phyloP scores from a whole-genome alignment of 2,888 invertebrate genomes.

The Agapostemon virescens region DNA sequence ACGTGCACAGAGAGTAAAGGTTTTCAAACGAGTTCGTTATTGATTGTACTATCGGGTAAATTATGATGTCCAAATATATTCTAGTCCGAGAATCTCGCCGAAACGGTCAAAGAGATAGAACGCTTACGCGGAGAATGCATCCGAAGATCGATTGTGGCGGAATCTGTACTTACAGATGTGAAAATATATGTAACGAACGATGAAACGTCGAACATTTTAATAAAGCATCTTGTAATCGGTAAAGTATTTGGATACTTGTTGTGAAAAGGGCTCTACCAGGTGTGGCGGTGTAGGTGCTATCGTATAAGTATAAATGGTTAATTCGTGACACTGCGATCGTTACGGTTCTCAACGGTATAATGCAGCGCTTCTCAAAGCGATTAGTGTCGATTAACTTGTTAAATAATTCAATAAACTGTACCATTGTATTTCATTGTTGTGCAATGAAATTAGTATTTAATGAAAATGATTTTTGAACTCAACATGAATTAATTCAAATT shows the following conservation, averaged over 20 bases:
- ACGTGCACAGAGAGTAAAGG: constrained; percentile 49
- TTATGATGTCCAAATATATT: neutral
- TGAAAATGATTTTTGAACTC: neutral
- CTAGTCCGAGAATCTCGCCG: neutral
- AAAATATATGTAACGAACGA: neutral
- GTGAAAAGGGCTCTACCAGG: neutral
- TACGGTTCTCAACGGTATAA: constrained; percentile 14
- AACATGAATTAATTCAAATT: neutral
- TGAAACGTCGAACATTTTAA: neutral
- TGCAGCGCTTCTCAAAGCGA: constrained; percentile 18
- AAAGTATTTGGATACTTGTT: neutral
- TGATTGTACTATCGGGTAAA: neutral
- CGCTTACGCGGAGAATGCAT: neutral
- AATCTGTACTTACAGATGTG: neutral
- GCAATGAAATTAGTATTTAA: neutral
- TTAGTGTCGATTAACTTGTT: neutral
- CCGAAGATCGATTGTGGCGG: too few relatives aligned
- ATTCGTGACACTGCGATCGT: constrained; percentile 20
- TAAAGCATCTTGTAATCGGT: neutral
- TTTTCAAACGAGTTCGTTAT: constrained; percentile 41
- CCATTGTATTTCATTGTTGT: neutral
- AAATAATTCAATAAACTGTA: constrained; percentile 21
- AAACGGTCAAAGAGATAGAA: neutral
- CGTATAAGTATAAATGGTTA: constrained; percentile 8
- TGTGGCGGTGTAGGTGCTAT: neutral